Conservation (phyloP, 2,113 vertebrate genomes). For the Meles meles region DNA sequence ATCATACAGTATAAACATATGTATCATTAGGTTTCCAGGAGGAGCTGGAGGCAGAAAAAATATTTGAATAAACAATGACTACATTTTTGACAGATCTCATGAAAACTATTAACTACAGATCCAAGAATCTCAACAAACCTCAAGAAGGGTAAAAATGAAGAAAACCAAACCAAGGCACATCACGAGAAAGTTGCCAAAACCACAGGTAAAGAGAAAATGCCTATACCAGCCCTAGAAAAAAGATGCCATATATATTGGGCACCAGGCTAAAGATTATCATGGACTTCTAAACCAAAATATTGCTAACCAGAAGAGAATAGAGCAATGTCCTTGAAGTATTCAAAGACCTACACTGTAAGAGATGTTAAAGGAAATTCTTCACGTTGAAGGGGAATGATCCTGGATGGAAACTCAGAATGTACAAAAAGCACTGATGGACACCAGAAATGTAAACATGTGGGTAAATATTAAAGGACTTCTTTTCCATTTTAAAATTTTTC, state of each 20-base stretch:
- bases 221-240: background rate
- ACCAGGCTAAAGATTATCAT: background rate
- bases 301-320: background rate
- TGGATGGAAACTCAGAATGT: background rate
- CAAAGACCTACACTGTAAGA: background rate
- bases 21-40: background rate
- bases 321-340: background rate
- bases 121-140: background rate
- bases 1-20: background rate
- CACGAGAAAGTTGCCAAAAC: background rate
- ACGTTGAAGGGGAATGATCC: background rate
- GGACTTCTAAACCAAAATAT: background rate
- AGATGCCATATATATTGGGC: background rate
- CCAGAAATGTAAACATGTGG: background rate
- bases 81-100: conserved; percentile 12
- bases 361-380: conserved; percentile 1
- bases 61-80: background rate
- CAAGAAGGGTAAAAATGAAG: background rate
- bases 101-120: background rate
- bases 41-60: background rate
- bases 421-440: background rate
- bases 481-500: background rate
- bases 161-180: background rate
- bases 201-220: background rate
- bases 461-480: background rate